A percentile compares a stretch with the other conserved stretches of the same genome.
phyloP scores from a whole-genome alignment of 2,797 vertebrate species.

The Prunella strophiata region DNA sequence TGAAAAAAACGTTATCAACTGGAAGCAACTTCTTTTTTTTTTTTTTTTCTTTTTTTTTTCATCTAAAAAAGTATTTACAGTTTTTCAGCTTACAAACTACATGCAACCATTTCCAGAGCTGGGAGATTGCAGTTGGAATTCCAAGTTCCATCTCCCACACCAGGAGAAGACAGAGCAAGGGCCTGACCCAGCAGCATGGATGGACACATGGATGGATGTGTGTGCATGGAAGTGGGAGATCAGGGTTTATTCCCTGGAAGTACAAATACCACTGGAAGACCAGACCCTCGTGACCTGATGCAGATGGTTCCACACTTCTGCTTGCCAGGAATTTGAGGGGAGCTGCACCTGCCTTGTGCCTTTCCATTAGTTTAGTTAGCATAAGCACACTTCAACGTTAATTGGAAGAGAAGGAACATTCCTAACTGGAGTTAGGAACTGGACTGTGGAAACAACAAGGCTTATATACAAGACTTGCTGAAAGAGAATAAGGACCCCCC shows the following conservation, averaged over 20 bases:
- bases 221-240: background rate
- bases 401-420: background rate
- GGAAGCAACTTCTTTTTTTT: slow-evolving; percentile 17
- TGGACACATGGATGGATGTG: background rate
- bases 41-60: background rate
- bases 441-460: slow-evolving; percentile 38
- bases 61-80: slow-evolving; percentile 67
- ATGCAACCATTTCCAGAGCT: slow-evolving; percentile 2
- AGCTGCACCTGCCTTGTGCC: background rate
- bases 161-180: background rate
- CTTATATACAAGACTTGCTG: slow-evolving; percentile 65
- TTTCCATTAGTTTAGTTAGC: background rate
- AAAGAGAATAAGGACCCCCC: background rate
- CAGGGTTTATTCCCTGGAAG: background rate
- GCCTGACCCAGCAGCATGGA: background rate
- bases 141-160: background rate
- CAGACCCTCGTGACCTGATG: background rate
- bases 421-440: background rate
- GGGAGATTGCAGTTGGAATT: background rate
- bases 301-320: background rate
- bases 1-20: slow-evolving; percentile 37
- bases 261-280: slow-evolving; percentile 29
- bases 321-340: background rate
- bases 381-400: background rate
- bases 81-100: slow-evolving; percentile 50